Base-by-base conservation (phyloP, 2,888 invertebrate species). In the Eurytoma adleriae region DNA sequence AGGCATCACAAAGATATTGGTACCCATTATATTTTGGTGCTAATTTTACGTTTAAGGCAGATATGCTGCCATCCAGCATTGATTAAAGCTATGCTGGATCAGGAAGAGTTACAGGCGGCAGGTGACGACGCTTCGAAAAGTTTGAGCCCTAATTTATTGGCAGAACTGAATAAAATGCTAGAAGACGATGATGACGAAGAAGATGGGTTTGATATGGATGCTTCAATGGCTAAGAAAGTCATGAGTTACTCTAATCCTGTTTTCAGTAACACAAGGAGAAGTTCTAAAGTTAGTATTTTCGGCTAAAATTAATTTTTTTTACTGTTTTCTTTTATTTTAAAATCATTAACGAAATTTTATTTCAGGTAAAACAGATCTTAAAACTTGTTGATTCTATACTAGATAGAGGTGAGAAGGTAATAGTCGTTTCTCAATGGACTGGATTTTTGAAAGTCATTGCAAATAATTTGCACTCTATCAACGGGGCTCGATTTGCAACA, bases 11-110 rank as follows among this genome's bases (percentile, higher is more conserved):
- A 13, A 12, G 40, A 75, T 20, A 24, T 73, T n/a, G 67, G 56
- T 0, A 12, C 10, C 12, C 54, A 75, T n/a, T 59, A 69, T 12
- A 78, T 82, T 24, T 18, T 82, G 3, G 80, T 80, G 4, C n/a
- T 82, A 0, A 73, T 80, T 30, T 24, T 78, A 20, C 70, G 80
- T n/a, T 50, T 82, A 16, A 74, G 82, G 0, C 82, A 82, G 72
- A 80, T 82, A 20, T 82, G 82, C 48, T 67, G 78, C 20, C 82
- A 82, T 69, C 78, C 82, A 27, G 40, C 75, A 0, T 54, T 82
- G 3, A 78, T 80, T 0, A 75, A 70, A 2, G 52, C 57, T 12
- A 71, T 80, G 77, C 13, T 82, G 0, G 72, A 82, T 7, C 62
- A 70, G 3, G 67, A 62, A 2, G 77, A 79, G 5, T 14, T 66